Evolutionary conservation across 2,797 vertebrate genomes (phyloP), one percentile per base, ranked within the genome.

Genomic region (Diplodus puntazzo): DNA sequence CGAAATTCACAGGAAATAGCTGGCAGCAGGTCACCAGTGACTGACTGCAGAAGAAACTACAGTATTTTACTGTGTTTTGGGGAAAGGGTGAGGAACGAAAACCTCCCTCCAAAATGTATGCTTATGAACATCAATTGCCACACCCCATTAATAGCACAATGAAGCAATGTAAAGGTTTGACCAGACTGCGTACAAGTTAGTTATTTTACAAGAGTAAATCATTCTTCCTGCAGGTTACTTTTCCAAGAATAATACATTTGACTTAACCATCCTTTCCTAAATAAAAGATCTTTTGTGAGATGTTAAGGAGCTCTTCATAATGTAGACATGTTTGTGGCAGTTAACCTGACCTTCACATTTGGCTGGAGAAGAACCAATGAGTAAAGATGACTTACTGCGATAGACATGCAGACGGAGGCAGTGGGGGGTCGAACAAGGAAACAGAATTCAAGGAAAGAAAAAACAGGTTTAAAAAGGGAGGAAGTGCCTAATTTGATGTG

Each of bases 401-500:
- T 77, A 68, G 68, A 86, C 46, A 45, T 50, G 86, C 76, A 82
- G 79, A 80, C 69, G 60, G 78, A 83, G 64, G 73, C 86, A 78
- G 81, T 46, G 39, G 85, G 80, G 86, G 76, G 73, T 45, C 25
- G 1, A 34, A 73, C 43, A 23, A 60, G 57, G 71, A 81, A 78
- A 64, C 30, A 54, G 25, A 81, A 46, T 74, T 86, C 59, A 66
- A 11, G n/a, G 66, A 69, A 79, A 69, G 50, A 71, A 84, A 83
- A 34, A 34, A 21, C 60, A 39, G 61, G 60, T 64, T 70, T 67
- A 27, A 27, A 27, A 52, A 2, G 46, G 63, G 84, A 82, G 66
- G 46, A 85, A 81, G 73, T 69, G 62, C 83, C 80, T 81, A 57
- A 83, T 87, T 85, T 92, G 92, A 94, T 89, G 90, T 94, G 89